These are phyloP conservation scores for Rotaria macrura DNA, from an alignment of 2,888 invertebrate species.

Conservation along the genomic window DNA sequence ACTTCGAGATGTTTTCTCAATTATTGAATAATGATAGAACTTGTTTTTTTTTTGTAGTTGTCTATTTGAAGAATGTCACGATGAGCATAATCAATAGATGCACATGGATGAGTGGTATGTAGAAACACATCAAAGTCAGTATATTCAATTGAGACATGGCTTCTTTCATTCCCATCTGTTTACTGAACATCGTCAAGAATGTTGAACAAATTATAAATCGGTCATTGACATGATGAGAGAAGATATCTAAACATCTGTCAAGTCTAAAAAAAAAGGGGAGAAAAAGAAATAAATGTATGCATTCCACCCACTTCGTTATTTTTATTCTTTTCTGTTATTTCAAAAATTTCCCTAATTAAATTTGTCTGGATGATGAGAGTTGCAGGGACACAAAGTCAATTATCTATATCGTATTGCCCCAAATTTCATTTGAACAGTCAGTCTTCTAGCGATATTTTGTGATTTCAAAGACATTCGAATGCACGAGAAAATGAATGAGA, in stretches of 20 bases:
- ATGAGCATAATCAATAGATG: too few relatives aligned
- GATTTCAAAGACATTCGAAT: background rate
- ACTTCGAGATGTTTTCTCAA: too few relatives aligned
- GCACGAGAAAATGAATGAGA: background rate
- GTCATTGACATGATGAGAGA: background rate
- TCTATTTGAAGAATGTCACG: too few relatives aligned
- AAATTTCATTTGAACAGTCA: background rate
- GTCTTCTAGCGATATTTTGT: too few relatives aligned
- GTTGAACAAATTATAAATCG: background rate
- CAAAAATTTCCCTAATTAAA: constrained; percentile 1
- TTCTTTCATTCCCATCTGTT: background rate
- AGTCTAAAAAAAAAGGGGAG: background rate
- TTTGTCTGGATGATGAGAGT: background rate
- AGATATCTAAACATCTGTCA: background rate
- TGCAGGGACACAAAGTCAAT: background rate
- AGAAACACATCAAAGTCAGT: background rate
- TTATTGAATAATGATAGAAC: too few relatives aligned
- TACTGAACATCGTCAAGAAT: background rate
- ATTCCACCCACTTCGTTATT: background rate
- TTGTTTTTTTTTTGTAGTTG: too few relatives aligned
- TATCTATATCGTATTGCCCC: background rate
- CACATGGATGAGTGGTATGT: background rate
- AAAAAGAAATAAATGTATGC: background rate
- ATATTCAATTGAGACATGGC: background rate
- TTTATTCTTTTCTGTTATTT: background rate